A percentile compares a stretch with the other conserved stretches of the same genome.
These are phyloP conservation scores for Pseudochirops cupreus DNA, from an alignment of 2,797 vertebrate genomes.

Conservation along the genomic window DNA sequence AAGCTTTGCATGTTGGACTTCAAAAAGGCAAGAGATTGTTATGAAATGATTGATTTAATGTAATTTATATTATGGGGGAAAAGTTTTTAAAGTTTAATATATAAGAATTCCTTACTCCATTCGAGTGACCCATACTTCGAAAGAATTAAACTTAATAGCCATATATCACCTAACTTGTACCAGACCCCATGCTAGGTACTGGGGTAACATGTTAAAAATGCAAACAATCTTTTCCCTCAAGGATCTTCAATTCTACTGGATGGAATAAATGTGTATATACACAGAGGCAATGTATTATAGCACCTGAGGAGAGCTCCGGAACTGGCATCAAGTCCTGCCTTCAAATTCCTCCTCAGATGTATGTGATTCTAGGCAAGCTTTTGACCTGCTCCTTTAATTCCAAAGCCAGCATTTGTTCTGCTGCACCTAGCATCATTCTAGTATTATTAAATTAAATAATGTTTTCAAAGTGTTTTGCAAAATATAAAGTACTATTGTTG, in stretches of 20 bases:
- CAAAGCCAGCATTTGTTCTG: background rate
- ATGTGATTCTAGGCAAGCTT: background rate
- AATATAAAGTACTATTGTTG: background rate
- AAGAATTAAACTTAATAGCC: background rate
- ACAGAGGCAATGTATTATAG: background rate
- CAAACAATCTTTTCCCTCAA: background rate
- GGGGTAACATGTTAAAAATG: background rate
- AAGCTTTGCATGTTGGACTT: conserved; percentile 94
- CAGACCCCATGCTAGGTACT: background rate
- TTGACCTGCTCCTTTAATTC: background rate
- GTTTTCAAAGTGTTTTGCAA: background rate
- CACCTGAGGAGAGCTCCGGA: background rate
- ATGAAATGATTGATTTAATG: background rate
- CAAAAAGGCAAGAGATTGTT: conserved; percentile 89
- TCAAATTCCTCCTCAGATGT: background rate
- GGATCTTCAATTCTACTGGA: background rate
- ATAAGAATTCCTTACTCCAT: background rate
- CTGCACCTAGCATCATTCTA: background rate
- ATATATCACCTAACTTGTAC: background rate
- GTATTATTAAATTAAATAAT: background rate
- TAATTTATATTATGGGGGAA: conserved; percentile 28
- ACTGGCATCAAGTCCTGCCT: background rate
- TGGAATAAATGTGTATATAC: background rate
- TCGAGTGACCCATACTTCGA: background rate
- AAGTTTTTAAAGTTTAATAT: background rate